Evolutionary conservation across 2,888 invertebrate species (phyloP).

Genomic region (Lasioglossum lativentre): DNA sequence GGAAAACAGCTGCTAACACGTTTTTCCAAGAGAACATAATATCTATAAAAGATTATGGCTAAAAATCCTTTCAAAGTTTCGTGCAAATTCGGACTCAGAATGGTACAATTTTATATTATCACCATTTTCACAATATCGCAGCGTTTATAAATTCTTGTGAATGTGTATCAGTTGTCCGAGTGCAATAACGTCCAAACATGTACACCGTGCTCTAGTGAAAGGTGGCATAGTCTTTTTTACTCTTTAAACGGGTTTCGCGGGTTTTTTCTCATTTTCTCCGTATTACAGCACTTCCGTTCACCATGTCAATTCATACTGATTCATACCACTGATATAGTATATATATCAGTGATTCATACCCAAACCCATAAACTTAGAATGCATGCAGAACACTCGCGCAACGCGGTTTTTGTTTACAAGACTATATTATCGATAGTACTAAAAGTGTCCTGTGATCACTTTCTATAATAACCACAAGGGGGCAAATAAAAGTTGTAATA

Average conservation of each 20-base stretch:
- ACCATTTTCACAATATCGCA: slow-evolving; percentile 13
- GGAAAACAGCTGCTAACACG: slow-evolving; percentile 19
- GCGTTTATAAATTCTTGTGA: neutral
- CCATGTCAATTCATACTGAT: neutral
- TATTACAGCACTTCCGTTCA: neutral
- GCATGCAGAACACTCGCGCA: neutral
- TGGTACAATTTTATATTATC: neutral
- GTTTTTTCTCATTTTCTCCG: slow-evolving; percentile 1
- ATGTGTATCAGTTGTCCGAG: slow-evolving; percentile 1
- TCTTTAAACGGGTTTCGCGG: slow-evolving; percentile 23
- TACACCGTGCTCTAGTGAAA: slow-evolving; percentile 29
- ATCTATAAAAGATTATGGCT: neutral
- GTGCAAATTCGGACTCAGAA: neutral
- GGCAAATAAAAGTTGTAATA: neutral
- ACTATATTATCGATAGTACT: neutral
- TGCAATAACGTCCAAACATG: neutral
- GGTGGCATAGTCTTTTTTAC: slow-evolving; percentile 25
- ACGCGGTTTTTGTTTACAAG: neutral
- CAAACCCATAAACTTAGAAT: neutral
- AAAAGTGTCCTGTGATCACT: neutral
- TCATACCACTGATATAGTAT: too few species aligned
- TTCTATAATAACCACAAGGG: neutral
- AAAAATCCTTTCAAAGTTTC: neutral
- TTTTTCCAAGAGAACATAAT: slow-evolving; percentile 57
- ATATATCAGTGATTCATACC: too few species aligned